A percentile compares a stretch with the other conserved stretches of the same genome.
These are phyloP conservation scores for Lanistes nyassanus DNA, from an alignment of 1,140 invertebrate genomes.

Conservation along the genomic window DNA sequence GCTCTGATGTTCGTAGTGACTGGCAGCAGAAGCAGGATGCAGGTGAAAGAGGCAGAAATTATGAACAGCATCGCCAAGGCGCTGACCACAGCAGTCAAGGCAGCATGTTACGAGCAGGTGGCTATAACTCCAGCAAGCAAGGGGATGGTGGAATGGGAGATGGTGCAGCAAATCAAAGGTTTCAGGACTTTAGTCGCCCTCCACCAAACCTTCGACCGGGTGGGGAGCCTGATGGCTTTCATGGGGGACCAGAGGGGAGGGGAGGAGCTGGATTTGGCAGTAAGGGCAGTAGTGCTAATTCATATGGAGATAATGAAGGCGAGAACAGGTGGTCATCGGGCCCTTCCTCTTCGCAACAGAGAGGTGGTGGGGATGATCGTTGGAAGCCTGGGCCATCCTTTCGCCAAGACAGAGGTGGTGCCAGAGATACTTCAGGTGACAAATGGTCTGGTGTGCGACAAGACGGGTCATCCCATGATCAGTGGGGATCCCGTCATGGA, in stretches of 20 bases:
- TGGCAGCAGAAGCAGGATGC: slow-evolving; percentile 29
- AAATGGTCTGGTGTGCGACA: slow-evolving; percentile 8
- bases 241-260: background rate
- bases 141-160: slow-evolving; percentile 7
- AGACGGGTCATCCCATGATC: slow-evolving; percentile 7
- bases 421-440: background rate
- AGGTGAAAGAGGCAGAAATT: slow-evolving; percentile 21
- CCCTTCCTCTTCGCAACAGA: background rate
- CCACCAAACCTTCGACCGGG: slow-evolving; percentile 16
- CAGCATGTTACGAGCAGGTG: slow-evolving; percentile 10
- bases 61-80: slow-evolving; percentile 1
- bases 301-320: slow-evolving; percentile 8
- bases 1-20: slow-evolving; percentile 4
- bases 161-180: background rate
- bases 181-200: slow-evolving; percentile 19
- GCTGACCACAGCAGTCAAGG: slow-evolving; percentile 4
- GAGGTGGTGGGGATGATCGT: slow-evolving; percentile 5
- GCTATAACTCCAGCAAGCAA: slow-evolving; percentile 7
- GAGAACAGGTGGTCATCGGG: background rate
- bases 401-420: background rate
- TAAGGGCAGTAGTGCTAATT: background rate
- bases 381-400: slow-evolving; percentile 9
- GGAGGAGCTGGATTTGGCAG: slow-evolving; percentile 12
- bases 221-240: slow-evolving; percentile 9
- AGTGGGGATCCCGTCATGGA: background rate